These are phyloP conservation scores for Galerucella calmariensis DNA, from an alignment of 2,888 invertebrate genomes.

Conservation along the genomic window DNA sequence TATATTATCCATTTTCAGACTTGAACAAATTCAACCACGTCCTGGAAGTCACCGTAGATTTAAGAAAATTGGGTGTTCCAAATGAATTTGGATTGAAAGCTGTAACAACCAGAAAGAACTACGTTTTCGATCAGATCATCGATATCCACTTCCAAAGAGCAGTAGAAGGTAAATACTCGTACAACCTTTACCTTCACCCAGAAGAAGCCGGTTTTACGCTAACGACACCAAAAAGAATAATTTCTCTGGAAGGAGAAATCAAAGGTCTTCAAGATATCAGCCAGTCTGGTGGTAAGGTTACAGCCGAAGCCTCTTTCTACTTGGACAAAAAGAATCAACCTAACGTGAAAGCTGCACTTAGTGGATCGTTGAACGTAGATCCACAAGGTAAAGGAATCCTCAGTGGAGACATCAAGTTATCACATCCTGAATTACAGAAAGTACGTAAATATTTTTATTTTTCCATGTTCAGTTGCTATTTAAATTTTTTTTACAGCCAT, in stretches of 20 bases:
- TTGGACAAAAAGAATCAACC: constrained; percentile 79
- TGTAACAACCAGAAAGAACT: constrained; percentile 71
- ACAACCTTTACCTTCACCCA: constrained; percentile 74
- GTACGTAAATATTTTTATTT: constrained; percentile 35
- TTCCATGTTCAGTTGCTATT: neutral
- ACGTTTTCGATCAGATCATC: constrained; percentile 73
- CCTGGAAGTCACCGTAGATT: constrained; percentile 74
- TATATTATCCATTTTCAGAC: constrained; percentile 60
- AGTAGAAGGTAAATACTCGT: constrained; percentile 78
- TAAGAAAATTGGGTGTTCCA: constrained; percentile 78
- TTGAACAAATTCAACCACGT: constrained; percentile 71
- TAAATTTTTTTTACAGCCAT: constrained; percentile 41
- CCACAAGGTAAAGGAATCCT: constrained; percentile 60
- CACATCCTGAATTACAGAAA: constrained; percentile 75
- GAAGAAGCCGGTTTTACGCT: constrained; percentile 73
- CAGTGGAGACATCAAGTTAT: constrained; percentile 72
- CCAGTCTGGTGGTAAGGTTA: constrained; percentile 69
- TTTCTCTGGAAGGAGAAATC: constrained; percentile 70
- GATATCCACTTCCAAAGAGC: constrained; percentile 78
- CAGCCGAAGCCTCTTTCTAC: constrained; percentile 74
- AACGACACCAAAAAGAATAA: constrained; percentile 75
- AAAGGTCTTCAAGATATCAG: constrained; percentile 49
- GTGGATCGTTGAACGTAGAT: constrained; percentile 66
- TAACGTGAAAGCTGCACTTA: constrained; percentile 73
- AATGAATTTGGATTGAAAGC: constrained; percentile 80